These are phyloP conservation scores for Apaloderma vittatum DNA, from an alignment of 2,113 vertebrate species.

Conservation along the genomic window DNA sequence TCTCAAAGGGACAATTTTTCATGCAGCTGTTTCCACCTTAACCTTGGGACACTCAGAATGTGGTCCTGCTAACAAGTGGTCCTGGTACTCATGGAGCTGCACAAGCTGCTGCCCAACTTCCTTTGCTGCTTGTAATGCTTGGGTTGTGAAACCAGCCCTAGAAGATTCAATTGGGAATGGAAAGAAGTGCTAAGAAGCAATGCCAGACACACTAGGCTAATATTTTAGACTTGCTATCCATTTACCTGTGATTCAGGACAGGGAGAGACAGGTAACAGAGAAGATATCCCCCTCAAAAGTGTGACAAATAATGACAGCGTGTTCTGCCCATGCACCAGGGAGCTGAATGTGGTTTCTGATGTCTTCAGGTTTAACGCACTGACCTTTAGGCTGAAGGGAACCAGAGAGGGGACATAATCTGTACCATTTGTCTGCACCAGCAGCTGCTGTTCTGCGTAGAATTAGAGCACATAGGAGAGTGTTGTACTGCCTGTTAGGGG, in stretches of 20 bases:
- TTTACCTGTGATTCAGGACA: not conserved
- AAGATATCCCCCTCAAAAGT: not conserved
- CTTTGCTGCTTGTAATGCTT: not conserved
- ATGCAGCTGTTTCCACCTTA: not conserved
- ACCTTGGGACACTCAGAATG: not conserved
- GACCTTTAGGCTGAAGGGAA: not conserved
- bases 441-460: not conserved
- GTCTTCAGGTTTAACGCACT: not conserved
- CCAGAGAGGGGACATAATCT: not conserved
- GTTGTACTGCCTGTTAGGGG: too few species aligned
- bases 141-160: not conserved
- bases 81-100: not conserved
- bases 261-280: not conserved
- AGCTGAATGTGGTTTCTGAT: not conserved
- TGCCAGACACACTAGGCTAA: not conserved
- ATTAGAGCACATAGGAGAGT: not conserved
- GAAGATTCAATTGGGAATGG: fast-evolving
- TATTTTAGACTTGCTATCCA: not conserved
- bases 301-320: not conserved
- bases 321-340: not conserved
- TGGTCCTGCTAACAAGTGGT: not conserved
- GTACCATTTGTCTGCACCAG: not conserved
- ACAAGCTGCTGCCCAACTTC: not conserved
- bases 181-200: not conserved
- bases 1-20: not conserved